Evolutionary conservation across 2,888 invertebrate genomes (phyloP), one percentile per base, ranked within the genome.

Genomic region (Hoplodrina blanda): DNA sequence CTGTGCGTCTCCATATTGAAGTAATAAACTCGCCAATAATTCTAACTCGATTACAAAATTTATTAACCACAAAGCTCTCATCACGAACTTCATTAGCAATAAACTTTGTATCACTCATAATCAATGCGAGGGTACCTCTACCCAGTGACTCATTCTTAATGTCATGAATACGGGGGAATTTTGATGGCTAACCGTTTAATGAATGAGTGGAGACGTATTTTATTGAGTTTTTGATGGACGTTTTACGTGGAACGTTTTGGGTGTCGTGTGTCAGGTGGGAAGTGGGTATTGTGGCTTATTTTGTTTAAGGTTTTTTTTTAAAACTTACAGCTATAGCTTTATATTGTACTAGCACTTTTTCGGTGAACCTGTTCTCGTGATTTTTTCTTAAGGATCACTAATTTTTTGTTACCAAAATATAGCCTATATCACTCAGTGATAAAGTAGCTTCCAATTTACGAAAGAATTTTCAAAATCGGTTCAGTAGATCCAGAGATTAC

Each of bases 161-260:
- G 71, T 76, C 82, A 80, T 83, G 83, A 85, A 85, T 82, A 73
- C 74, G 69, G 83, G 85, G 85, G 68, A 81, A 83, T 82, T 87
- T 84, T 85, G 77, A 85, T 82, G 65, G 76, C 68, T 76, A 76
- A 69, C 69, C 54, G 62, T 81, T 83, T 68, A 65, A 65, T 81
- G 78, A 71, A 72, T 81, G 80, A 81, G 67, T 83, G 54, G 62
- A 53, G 19, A 49, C 68, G 37, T n/a, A 50, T 55, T 61, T 67
- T 56, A 63, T 52, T 61, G 41, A 49, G 30, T 17, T 62, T 71
- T 76, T 62, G 54, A 71, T 67, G 13, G 50, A 17, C n/a, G 57
- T 2, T 61, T 56, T 46, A 56, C 53, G 57, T 17, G 53, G 6
- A 37, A 62, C 20, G 37, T 64, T 57, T 63, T 59, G 20, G 25